Percentiles rank a stretch among this genome's conserved stretches.
Conservation (phyloP, 2,888 invertebrate genomes). For the Anaspis maculata region DNA sequence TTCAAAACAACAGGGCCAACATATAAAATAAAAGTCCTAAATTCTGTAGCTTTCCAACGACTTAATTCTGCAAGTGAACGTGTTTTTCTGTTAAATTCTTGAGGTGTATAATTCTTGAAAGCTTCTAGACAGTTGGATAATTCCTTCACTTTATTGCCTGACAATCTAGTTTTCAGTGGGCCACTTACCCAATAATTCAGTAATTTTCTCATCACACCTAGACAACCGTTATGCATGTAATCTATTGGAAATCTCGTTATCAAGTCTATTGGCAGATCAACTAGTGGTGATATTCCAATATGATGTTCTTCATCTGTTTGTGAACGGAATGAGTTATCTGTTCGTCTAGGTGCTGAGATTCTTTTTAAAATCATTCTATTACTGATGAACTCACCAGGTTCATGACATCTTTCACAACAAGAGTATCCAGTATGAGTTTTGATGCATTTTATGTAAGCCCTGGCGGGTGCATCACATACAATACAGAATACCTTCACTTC, state of each 20-base stretch:
- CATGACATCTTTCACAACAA: slow-evolving; percentile 21
- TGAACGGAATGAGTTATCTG: slow-evolving; percentile 6
- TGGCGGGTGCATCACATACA: slow-evolving; percentile 25
- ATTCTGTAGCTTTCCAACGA: slow-evolving; percentile 15
- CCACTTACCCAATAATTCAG: neutral
- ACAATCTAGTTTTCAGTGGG: too few species aligned
- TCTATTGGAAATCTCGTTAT: slow-evolving; percentile 45
- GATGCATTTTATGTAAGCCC: slow-evolving; percentile 16
- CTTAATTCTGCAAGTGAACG: slow-evolving; percentile 7
- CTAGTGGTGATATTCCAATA: neutral
- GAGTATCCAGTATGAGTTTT: slow-evolving; percentile 22
- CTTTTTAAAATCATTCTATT: slow-evolving; percentile 7
- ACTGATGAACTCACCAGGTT: slow-evolving; percentile 14
- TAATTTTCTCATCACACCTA: slow-evolving; percentile 1
- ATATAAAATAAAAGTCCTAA: too few species aligned
- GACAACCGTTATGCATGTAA: slow-evolving; percentile 1
- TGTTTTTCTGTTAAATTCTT: slow-evolving; percentile 13
- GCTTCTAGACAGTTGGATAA: neutral
- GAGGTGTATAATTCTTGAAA: slow-evolving; percentile 1
- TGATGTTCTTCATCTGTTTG: slow-evolving; percentile 6
- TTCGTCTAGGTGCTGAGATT: slow-evolving; percentile 3
- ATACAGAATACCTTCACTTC: slow-evolving; percentile 14
- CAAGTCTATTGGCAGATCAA: slow-evolving; percentile 36
- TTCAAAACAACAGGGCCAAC: slow-evolving; percentile 14
- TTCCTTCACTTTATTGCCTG: too few species aligned